A percentile compares a stretch with the other conserved stretches of the same genome.
phyloP scores from a whole-genome alignment of 2,888 invertebrate genomes.

The Parnassius smintheus region DNA sequence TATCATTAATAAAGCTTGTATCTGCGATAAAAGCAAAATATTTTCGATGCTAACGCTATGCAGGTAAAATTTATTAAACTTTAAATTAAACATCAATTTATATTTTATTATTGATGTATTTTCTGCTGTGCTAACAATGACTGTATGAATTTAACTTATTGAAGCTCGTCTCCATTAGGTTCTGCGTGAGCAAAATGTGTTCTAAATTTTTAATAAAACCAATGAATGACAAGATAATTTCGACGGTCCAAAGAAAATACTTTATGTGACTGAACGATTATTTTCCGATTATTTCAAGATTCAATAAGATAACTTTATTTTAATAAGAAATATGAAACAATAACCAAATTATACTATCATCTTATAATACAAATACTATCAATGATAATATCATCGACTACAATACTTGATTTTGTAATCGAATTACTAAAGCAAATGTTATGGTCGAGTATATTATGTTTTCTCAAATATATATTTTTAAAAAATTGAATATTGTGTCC shows the following conservation, averaged over 20 bases:
- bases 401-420: too few species aligned
- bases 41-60: conserved; percentile 22
- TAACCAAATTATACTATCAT: background rate
- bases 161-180: conserved; percentile 40
- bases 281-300: conserved; percentile 45
- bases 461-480: too few species aligned
- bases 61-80: conserved; percentile 19
- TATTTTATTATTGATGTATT: conserved; percentile 28
- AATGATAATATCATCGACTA: too few species aligned
- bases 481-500: background rate
- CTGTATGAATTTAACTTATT: conserved; percentile 40
- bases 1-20: conserved; percentile 63
- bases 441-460: too few species aligned
- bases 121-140: conserved; percentile 37
- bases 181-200: conserved; percentile 52
- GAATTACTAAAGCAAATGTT: too few species aligned
- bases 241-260: conserved; percentile 49
- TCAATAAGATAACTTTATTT: conserved; percentile 55
- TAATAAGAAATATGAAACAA: conserved; percentile 49
- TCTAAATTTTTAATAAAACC: conserved; percentile 57
- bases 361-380: too few species aligned
- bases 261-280: conserved; percentile 37
- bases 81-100: conserved; percentile 22
- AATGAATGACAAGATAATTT: conserved; percentile 64
- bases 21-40: conserved; percentile 39